phyloP scores from a whole-genome alignment of 2,113 vertebrate genomes.

The Lota lota region DNA sequence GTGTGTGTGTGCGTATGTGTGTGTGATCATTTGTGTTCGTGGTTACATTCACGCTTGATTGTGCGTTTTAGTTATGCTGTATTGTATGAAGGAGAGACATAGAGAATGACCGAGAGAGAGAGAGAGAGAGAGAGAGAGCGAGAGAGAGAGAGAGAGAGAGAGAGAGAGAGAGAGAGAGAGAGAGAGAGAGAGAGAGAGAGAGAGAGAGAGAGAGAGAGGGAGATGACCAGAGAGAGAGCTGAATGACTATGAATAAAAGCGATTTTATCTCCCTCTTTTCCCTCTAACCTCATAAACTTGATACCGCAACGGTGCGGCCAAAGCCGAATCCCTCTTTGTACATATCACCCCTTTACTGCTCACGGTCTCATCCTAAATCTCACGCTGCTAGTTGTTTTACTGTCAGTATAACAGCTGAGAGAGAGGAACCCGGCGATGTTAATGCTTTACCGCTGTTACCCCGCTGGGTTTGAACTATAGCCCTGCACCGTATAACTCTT shows the following conservation, averaged over 20 bases:
- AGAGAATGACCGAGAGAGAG: not conserved
- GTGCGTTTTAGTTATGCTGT: too few relatives aligned
- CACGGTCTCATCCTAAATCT: conserved; percentile 39
- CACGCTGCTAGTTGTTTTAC: conserved; percentile 44
- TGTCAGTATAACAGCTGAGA: conserved; percentile 32
- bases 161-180: not conserved
- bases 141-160: not conserved
- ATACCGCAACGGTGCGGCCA: conserved; percentile 3
- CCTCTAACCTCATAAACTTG: not conserved
- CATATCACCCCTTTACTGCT: conserved; percentile 19
- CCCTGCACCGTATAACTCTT: conserved; percentile 51
- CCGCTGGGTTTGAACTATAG: conserved; percentile 38
- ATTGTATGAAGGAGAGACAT: not conserved
- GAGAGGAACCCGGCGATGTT: conserved; percentile 33
- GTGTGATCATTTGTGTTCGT: too few relatives aligned
- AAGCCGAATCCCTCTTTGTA: conserved; percentile 12
- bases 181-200: too few relatives aligned
- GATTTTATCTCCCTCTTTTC: not conserved
- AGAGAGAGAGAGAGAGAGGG: not conserved
- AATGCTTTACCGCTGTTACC: conserved; percentile 28
- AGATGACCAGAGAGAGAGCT: not conserved
- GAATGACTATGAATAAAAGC: not conserved
- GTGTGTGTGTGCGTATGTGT: not conserved
- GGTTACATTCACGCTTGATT: too few relatives aligned
- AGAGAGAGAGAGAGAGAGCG: not conserved